Evolutionary conservation across 2,113 vertebrate species (phyloP), one percentile per base, ranked within the genome.

Genomic region (Crocuta crocuta): DNA sequence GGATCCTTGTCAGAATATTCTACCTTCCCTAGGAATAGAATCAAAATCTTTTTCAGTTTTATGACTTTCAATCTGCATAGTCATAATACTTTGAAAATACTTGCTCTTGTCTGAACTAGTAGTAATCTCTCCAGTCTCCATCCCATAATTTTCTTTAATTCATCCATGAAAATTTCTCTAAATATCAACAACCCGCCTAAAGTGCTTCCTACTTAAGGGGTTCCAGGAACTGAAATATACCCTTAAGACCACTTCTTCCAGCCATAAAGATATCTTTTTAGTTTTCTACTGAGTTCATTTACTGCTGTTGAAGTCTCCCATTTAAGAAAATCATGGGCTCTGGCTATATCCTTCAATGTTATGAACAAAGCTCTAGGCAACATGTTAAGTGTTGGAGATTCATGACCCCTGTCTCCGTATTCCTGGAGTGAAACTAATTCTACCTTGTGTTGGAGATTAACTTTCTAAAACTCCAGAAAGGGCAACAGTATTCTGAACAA

Each of bases 401-500:
- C 68, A 58, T 63, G 53, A 96, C 21, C 45, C 33, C 39, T 79
- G 45, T 63, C 48, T 94, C 81, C 23, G 80, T n/a, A 85, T 43
- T 71, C 61, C 71, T 71, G 55, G 16, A 74, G 66, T 74, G 35
- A 93, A 79, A 95, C 28, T 88, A 97, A 98, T 61, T 70, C 71
- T 82, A 71, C 8, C 92, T 80, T 76, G 21, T 91, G 35, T 79
- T 79, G 35, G 13, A 26, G 23, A 96, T 58, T 79, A 97, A 96
- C 50, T 82, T 89, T 58, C 50, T 88, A 91, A 94, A 95, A 94
- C 16, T 84, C 74, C 94, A 89, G 55, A 78, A 96, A 85, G 92
- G 80, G 82, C 93, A 98, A 92, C 16, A 61, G 39, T 82, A 89
- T 93, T 95, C n/a, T 82, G n/a, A 97, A 97, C 3, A 76, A 45